Percentiles rank a stretch among this genome's conserved stretches.
phyloP scores from a whole-genome alignment of 2,797 vertebrate genomes.

The Gouania willdenowi region DNA sequence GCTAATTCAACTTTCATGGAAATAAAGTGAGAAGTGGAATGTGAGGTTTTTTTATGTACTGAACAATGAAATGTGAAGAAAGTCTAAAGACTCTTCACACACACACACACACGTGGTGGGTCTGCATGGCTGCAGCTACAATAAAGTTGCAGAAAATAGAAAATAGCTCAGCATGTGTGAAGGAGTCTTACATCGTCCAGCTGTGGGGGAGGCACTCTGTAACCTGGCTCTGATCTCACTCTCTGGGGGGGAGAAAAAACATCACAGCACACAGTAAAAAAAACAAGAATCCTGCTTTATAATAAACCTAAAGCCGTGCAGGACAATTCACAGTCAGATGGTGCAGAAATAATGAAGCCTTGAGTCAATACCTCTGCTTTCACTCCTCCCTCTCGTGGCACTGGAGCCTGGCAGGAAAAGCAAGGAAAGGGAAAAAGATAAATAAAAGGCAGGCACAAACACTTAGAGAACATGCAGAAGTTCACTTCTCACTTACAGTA shows the following conservation, averaged over 20 bases:
- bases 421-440: background rate
- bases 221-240: slow-evolving; percentile 94
- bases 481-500: slow-evolving; percentile 55
- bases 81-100: too few species aligned
- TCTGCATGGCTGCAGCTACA: slow-evolving; percentile 13
- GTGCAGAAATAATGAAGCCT: slow-evolving; percentile 23
- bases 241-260: slow-evolving; percentile 77
- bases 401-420: slow-evolving; percentile 46
- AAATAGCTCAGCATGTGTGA: slow-evolving; percentile 29
- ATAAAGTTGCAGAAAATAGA: slow-evolving; percentile 2
- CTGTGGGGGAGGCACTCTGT: slow-evolving; percentile 93
- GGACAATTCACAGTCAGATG: slow-evolving; percentile 19
- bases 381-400: slow-evolving; percentile 85
- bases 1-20: slow-evolving; percentile 29
- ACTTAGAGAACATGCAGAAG: background rate
- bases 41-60: background rate
- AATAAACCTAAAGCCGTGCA: slow-evolving; percentile 7
- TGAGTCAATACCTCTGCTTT: slow-evolving; percentile 83
- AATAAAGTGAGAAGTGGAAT: slow-evolving; percentile 6
- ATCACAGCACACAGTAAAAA: slow-evolving; percentile 34
- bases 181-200: slow-evolving; percentile 87
- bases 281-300: slow-evolving; percentile 34
- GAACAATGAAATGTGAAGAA: too few species aligned
- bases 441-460: too few species aligned
- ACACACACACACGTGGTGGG: slow-evolving; percentile 2